phyloP scores from a whole-genome alignment of 2,797 vertebrate genomes.

The Phrynocephalus guinanensis region DNA sequence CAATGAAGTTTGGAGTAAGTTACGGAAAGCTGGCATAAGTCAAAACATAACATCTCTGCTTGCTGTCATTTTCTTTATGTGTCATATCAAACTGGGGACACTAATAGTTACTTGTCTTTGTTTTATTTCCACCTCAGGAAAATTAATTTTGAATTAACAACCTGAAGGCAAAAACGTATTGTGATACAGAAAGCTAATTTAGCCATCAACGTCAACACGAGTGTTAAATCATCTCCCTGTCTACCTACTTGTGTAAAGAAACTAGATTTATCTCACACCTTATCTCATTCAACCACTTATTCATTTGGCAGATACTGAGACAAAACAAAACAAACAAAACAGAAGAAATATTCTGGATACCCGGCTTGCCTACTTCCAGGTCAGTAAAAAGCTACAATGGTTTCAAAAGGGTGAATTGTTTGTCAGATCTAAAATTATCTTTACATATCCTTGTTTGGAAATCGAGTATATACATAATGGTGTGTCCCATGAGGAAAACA shows the following conservation, averaged over 20 bases:
- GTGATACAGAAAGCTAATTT: conserved; percentile 23
- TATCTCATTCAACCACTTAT: not conserved
- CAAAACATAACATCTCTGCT: conserved; percentile 8
- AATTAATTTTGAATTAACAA: conserved; percentile 27
- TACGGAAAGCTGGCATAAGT: conserved; percentile 3
- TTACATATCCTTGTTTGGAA: not conserved
- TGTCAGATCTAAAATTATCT: not conserved
- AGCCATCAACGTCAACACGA: conserved; percentile 8
- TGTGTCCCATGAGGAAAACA: not conserved
- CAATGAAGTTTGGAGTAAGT: not conserved
- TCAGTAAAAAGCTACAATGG: not conserved
- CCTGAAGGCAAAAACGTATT: conserved; percentile 6
- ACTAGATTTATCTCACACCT: conserved; percentile 1
- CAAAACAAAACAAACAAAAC: not conserved
- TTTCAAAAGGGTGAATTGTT: not conserved
- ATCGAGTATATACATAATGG: not conserved
- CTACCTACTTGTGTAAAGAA: not conserved
- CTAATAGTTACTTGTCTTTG: conserved; percentile 26
- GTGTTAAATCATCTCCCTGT: not conserved
- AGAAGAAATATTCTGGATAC: not conserved
- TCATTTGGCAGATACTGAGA: not conserved
- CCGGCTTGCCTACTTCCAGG: not conserved
- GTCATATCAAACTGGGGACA: not conserved
- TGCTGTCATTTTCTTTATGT: conserved; percentile 19
- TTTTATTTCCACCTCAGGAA: conserved; percentile 19